These are phyloP conservation scores for Tenodera sinensis DNA, from an alignment of 2,888 invertebrate genomes.

Conservation along the genomic window DNA sequence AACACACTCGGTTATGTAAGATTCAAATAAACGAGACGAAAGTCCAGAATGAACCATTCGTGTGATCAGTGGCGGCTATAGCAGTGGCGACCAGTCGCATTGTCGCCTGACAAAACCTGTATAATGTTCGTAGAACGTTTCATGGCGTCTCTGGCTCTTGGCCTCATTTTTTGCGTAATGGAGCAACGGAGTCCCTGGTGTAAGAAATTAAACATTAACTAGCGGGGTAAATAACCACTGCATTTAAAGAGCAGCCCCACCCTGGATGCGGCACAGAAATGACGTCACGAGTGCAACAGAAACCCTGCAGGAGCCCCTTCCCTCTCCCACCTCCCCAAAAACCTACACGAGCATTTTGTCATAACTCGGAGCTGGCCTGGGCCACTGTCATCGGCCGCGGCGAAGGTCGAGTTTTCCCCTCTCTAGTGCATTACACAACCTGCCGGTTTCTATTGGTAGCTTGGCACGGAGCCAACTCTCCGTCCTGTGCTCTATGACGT, in stretches of 20 bases:
- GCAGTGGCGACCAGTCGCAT: not conserved
- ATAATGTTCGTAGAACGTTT: not conserved
- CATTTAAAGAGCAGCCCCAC: not conserved
- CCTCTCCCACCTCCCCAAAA: not conserved
- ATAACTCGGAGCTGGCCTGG: constrained; percentile 20
- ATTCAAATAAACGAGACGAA: too few relatives aligned
- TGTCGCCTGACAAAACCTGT: not conserved
- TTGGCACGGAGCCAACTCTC: constrained; percentile 10
- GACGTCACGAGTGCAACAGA: constrained; percentile 8
- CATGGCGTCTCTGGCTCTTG: too few relatives aligned
- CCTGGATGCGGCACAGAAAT: not conserved
- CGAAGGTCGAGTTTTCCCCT: constrained; percentile 22
- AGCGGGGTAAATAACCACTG: not conserved
- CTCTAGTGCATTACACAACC: too few relatives aligned
- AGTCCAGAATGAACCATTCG: not conserved
- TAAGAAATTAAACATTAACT: not conserved
- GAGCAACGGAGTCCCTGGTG: not conserved
- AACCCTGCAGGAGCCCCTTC: constrained; percentile 18
- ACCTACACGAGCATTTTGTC: constrained; percentile 2
- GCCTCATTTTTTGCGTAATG: not conserved
- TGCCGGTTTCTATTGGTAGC: not conserved
- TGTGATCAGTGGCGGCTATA: not conserved
- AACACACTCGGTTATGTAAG: too few relatives aligned
- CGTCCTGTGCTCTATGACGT: not conserved
- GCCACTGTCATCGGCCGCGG: constrained; percentile 29